Percentiles rank a stretch among this genome's conserved stretches.
phyloP scores from a whole-genome alignment of 1,140 invertebrate genomes.

The Mamestra configurata region DNA sequence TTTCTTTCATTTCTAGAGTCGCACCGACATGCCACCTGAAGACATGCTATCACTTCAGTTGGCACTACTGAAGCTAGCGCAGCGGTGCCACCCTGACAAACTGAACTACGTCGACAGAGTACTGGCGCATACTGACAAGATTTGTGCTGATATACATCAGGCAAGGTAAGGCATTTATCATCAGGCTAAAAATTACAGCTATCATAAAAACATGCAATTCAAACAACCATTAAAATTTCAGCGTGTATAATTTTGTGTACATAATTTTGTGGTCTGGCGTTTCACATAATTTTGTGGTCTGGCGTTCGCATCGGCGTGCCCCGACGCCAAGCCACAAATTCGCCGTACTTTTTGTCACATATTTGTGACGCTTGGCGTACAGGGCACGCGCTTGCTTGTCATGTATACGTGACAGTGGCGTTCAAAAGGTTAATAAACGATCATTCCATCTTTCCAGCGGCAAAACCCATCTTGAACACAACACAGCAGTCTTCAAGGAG shows the following conservation, averaged over 20 bases:
- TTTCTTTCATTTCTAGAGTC: slow-evolving; percentile 89
- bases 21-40: slow-evolving; percentile 97
- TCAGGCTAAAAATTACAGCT: too few relatives aligned
- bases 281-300: too few relatives aligned
- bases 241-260: too few relatives aligned
- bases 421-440: neutral
- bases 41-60: slow-evolving; percentile 99
- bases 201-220: too few relatives aligned
- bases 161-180: slow-evolving; percentile 60
- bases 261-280: too few relatives aligned
- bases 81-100: slow-evolving; percentile 98
- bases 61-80: slow-evolving; percentile 97
- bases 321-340: too few relatives aligned
- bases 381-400: too few relatives aligned
- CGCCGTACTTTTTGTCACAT: too few relatives aligned
- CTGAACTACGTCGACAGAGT: slow-evolving; percentile 99
- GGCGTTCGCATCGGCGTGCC: too few relatives aligned
- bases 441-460: slow-evolving; percentile 65
- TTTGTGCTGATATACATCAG: slow-evolving; percentile 78
- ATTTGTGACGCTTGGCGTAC: too few relatives aligned
- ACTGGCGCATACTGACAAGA: slow-evolving; percentile 95
- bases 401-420: too few relatives aligned
- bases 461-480: slow-evolving; percentile 90
- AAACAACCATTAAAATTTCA: too few relatives aligned
- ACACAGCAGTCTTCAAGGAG: slow-evolving; percentile 96